These are phyloP conservation scores for Hipparchia semele DNA, from an alignment of 2,888 invertebrate genomes.

Conservation along the genomic window DNA sequence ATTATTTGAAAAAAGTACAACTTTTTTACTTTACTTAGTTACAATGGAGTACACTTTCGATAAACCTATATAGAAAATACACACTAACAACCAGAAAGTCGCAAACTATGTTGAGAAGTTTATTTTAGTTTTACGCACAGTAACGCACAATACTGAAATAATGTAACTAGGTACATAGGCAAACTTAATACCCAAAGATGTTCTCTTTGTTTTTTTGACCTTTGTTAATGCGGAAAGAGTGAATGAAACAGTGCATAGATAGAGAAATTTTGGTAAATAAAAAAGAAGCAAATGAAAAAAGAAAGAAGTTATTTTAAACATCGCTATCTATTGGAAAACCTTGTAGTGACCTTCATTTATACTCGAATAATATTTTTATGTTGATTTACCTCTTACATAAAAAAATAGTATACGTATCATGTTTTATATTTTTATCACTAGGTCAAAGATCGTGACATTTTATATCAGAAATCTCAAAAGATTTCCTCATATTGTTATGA, in stretches of 20 bases:
- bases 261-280: no score
- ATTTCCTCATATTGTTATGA: neutral
- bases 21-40: neutral
- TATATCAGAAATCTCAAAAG: neutral
- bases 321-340: neutral
- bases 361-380: neutral
- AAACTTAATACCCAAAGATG: no score
- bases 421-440: neutral
- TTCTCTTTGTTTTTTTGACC: no score
- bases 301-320: no score
- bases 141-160: no score
- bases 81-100: neutral
- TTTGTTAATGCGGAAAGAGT: no score
- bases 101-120: neutral
- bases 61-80: neutral
- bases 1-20: neutral
- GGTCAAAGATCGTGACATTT: neutral
- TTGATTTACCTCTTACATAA: neutral
- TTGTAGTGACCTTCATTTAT: neutral
- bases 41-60: neutral
- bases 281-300: no score
- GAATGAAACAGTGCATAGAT: no score
- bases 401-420: neutral
- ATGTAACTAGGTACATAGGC: no score
- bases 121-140: no score